Conservation (phyloP, 1,140 invertebrate species). For the Acromyrmex charruanus region DNA sequence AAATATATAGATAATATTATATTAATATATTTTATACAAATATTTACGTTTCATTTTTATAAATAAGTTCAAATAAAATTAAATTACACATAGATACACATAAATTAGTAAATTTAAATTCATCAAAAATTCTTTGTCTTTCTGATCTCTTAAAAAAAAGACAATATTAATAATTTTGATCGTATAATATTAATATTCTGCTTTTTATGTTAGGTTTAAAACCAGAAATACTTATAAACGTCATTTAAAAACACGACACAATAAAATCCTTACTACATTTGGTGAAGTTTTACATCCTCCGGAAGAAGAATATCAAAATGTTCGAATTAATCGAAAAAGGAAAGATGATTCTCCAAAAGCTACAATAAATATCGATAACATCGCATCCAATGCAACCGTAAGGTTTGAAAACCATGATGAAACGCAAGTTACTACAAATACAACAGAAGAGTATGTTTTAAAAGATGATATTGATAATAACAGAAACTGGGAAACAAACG, state of each 20-base stretch:
- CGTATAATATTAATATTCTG: background rate
- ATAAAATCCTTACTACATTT: slow-evolving; percentile 88
- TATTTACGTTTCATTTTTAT: background rate
- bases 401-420: slow-evolving; percentile 67
- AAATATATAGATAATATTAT: background rate
- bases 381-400: slow-evolving; percentile 75
- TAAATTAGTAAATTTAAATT: too few relatives aligned
- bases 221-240: slow-evolving; percentile 90
- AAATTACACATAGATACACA: background rate
- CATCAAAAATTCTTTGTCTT: background rate
- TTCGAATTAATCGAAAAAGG: slow-evolving; percentile 85
- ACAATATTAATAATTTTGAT: background rate
- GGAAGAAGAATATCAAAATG: slow-evolving; percentile 88
- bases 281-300: slow-evolving; percentile 87
- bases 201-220: slow-evolving; percentile 87
- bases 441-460: slow-evolving; percentile 60
- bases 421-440: slow-evolving; percentile 57
- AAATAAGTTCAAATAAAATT: slow-evolving; percentile 5
- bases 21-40: slow-evolving; percentile 2
- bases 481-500: slow-evolving; percentile 56
- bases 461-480: slow-evolving; percentile 44
- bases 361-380: slow-evolving; percentile 67
- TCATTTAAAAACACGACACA: slow-evolving; percentile 88
- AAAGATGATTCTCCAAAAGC: slow-evolving; percentile 51
- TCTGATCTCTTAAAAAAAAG: background rate